These are phyloP conservation scores for Poliocrania exsul DNA, from an alignment of 2,797 vertebrate genomes.

Conservation along the genomic window DNA sequence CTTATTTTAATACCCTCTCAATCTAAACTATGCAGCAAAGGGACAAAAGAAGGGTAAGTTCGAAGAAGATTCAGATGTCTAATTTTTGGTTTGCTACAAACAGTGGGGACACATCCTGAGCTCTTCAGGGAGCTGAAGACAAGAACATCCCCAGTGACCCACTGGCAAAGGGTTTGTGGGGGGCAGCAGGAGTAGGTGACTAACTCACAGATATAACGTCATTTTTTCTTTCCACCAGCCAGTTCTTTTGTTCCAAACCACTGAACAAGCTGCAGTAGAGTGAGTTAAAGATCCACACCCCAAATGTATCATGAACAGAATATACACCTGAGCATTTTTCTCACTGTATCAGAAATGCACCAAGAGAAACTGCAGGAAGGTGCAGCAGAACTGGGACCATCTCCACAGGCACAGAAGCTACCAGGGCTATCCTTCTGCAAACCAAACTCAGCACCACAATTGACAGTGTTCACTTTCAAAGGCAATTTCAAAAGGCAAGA, in stretches of 20 bases:
- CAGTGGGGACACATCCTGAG: slow-evolving; percentile 13
- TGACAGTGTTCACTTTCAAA: not conserved
- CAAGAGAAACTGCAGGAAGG: not conserved
- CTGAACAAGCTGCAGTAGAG: not conserved
- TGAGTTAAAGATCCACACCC: not conserved
- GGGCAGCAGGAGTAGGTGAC: slow-evolving; percentile 6
- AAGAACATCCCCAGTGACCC: slow-evolving; percentile 39
- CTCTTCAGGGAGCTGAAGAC: slow-evolving; percentile 39
- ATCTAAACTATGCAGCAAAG: not conserved
- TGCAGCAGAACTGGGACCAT: not conserved
- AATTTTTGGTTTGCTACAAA: slow-evolving; percentile 42
- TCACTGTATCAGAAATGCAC: not conserved
- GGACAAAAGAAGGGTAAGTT: not conserved
- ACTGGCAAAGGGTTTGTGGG: not conserved
- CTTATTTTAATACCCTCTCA: not conserved
- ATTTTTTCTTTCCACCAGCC: not conserved
- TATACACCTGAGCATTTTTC: not conserved
- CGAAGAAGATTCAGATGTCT: slow-evolving; percentile 30
- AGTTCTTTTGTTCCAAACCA: slow-evolving; percentile 22
- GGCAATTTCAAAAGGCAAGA: not conserved
- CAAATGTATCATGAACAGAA: not conserved
- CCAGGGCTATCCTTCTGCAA: not conserved
- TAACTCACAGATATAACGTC: not conserved
- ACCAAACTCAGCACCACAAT: not conserved
- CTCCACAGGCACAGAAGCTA: not conserved